Evolutionary conservation across 2,888 invertebrate species (phyloP).

Genomic region (Plemyria rubiginata): DNA sequence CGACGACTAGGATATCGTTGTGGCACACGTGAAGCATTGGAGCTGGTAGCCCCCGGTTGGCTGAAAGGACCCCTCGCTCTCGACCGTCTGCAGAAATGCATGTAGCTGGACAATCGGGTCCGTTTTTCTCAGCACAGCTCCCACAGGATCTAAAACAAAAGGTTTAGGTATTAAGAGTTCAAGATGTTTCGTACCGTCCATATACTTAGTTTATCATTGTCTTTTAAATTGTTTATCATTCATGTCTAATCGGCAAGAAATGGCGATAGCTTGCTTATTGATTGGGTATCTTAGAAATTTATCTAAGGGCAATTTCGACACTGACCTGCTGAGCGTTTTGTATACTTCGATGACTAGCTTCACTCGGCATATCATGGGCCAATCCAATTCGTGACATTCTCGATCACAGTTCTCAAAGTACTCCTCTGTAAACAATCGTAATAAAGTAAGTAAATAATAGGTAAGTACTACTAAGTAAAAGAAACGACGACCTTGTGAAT

Average conservation of each 20-base stretch:
- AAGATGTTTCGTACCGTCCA: too few species aligned
- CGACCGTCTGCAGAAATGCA: slow-evolving; percentile 88
- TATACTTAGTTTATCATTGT: too few species aligned
- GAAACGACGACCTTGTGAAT: slow-evolving; percentile 14
- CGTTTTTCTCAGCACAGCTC: slow-evolving; percentile 86
- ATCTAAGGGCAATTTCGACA: slow-evolving; percentile 28
- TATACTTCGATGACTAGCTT: slow-evolving; percentile 90
- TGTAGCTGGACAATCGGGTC: slow-evolving; percentile 84
- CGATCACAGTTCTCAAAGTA: slow-evolving; percentile 90
- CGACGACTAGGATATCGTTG: slow-evolving; percentile 90
- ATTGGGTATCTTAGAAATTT: too few species aligned
- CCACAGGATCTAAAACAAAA: slow-evolving; percentile 84
- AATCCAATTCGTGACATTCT: slow-evolving; percentile 90
- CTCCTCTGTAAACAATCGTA: slow-evolving; percentile 85
- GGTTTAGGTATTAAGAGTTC: neutral
- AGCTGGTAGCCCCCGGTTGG: slow-evolving; percentile 88
- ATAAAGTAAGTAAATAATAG: slow-evolving; percentile 10
- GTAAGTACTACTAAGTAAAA: too few species aligned
- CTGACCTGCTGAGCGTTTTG: slow-evolving; percentile 88
- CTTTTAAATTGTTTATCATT: too few species aligned
- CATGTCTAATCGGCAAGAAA: too few species aligned
- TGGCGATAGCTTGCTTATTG: too few species aligned
- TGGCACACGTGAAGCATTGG: slow-evolving; percentile 88
- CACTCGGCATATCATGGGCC: slow-evolving; percentile 92
- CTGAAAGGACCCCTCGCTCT: slow-evolving; percentile 86